Evolutionary conservation across 2,797 vertebrate species (phyloP), one percentile per base, ranked within the genome.

Genomic region (Epinephelus malabaricus): DNA sequence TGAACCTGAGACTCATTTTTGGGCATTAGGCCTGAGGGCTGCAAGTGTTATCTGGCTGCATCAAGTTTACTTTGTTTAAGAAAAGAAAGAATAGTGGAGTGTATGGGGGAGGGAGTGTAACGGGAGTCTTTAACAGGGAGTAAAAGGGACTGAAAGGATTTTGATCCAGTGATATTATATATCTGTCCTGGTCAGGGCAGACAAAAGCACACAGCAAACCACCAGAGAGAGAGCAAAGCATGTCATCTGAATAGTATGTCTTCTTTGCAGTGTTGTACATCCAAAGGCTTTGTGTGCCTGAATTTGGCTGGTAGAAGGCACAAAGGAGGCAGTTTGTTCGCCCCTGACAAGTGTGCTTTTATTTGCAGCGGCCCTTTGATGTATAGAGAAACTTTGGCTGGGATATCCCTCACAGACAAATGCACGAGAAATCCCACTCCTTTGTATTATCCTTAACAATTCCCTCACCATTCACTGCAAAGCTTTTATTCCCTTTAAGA

Each of bases 141-240:
- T 92, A 94, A 94, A 94, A 93, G 90, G 83, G 79, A 82, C 88
- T 93, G 94, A 95, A 95, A 95, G 92, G 94, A 94, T 95, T 95
- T 95, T 92, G 94, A 95, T 95, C 94, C 93, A 94, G 94, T 94
- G 95, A 96, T 96, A 95, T 96, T 96, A 95, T 96, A 94, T 94
- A 94, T 93, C 94, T 93, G 91, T 95, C 89, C 93, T 92, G 92
- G 93, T 93, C 93, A 88, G 86, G 83, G 71, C 78, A 93, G 92
- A 96, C 95, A 96, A 96, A 95, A 92, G 93, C 92, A 84, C 88
- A 93, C 93, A 88, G 93, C 93, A 93, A 94, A 94, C 92, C 94
- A 93, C 93, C 93, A 94, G 92, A 95, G 94, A 95, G 94, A 94
- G 94, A 95, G 94, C 92, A 92, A 92, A 95, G 95, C 95, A 96